Evolutionary conservation across 2,113 vertebrate genomes (phyloP).

Genomic region (Xyliphius kryptos): DNA sequence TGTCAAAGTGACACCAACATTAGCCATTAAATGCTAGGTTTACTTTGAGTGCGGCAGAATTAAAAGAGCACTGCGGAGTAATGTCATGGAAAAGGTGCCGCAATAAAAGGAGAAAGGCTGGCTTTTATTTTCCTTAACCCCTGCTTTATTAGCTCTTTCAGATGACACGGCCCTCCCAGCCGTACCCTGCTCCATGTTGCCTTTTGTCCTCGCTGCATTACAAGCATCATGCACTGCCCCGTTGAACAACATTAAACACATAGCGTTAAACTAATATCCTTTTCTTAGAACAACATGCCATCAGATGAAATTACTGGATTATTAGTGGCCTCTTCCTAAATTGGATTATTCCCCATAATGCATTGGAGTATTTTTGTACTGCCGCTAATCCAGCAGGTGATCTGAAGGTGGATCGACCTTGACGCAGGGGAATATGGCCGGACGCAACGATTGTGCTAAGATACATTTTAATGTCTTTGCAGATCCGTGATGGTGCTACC

Average conservation of each 20-base stretch:
- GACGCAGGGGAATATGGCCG: background rate
- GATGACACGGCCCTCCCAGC: slow-evolving; percentile 21
- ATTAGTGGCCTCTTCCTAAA: slow-evolving; percentile 40
- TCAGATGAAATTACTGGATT: slow-evolving; percentile 55
- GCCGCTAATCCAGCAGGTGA: slow-evolving; percentile 25
- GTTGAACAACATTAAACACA: slow-evolving; percentile 41
- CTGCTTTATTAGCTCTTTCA: slow-evolving; percentile 29
- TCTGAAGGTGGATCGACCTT: background rate
- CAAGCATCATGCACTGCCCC: slow-evolving; percentile 19
- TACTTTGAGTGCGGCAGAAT: slow-evolving; percentile 33
- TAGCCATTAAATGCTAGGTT: slow-evolving; percentile 39
- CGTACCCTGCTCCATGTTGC: background rate
- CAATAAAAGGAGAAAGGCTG: slow-evolving; percentile 31
- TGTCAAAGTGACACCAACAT: slow-evolving; percentile 41
- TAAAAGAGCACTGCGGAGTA: slow-evolving; percentile 28
- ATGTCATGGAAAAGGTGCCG: slow-evolving; percentile 27
- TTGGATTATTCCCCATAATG: slow-evolving; percentile 51
- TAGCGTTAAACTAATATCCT: slow-evolving; percentile 48
- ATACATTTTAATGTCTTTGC: slow-evolving; percentile 2
- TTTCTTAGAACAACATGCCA: slow-evolving; percentile 49
- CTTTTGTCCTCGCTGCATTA: slow-evolving; percentile 15
- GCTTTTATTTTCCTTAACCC: slow-evolving; percentile 29
- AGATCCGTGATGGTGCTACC: slow-evolving; percentile 34
- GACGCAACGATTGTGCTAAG: slow-evolving; percentile 1
- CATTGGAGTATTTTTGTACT: slow-evolving; percentile 26